Base-by-base conservation (phyloP, 2,797 vertebrate genomes). In the Ambastaia sidthimunki region DNA sequence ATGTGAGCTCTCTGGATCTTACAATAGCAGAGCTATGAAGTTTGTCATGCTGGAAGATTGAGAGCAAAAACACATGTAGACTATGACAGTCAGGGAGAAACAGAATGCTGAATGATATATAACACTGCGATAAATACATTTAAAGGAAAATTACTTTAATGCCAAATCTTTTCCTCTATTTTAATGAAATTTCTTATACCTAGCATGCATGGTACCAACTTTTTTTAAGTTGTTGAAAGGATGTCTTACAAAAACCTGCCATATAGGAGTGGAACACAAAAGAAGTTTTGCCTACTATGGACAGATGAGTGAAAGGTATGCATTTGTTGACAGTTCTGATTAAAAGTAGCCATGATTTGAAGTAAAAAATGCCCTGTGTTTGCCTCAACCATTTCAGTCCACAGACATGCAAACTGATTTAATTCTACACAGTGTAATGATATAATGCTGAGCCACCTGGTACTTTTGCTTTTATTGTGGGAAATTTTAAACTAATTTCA, bases 401-500 rank as follows among this genome's bases (percentile, higher is more conserved):
- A 90, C 89, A 91, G 93, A 94, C 95, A 96, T 94, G 94, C 92
- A 95, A 92, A 96, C 93, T 90, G 47, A 95, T 95, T 98, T 96
- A 96, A 96, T 41, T 41, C 37, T 96, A 96, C 93, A 88, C 93
- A 92, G 89, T 93, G 83, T 80, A 82, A 86, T 89, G 87, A 85
- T 94, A 87, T 92, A 92, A 92, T 92, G 91, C 87, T 90, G 91
- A 85, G 93, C 93, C 96, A 98, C 96, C 95, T 98, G 96, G 96
- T 90, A 90, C 80, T 55, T 89, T 91, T 90, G 86, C 83, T 90
- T 96, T 95, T 94, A 94, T 96, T 97, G 93, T 95, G 92, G 93
- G 66, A 95, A 96, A 96, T 94, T 95, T 96, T 94, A 94, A 95
- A 94, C 94, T 96, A 93, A 97, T 96, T 98, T 95, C 90, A 90